phyloP scores from a whole-genome alignment of 2,113 vertebrate genomes.

The Bolborhynchus lineola region DNA sequence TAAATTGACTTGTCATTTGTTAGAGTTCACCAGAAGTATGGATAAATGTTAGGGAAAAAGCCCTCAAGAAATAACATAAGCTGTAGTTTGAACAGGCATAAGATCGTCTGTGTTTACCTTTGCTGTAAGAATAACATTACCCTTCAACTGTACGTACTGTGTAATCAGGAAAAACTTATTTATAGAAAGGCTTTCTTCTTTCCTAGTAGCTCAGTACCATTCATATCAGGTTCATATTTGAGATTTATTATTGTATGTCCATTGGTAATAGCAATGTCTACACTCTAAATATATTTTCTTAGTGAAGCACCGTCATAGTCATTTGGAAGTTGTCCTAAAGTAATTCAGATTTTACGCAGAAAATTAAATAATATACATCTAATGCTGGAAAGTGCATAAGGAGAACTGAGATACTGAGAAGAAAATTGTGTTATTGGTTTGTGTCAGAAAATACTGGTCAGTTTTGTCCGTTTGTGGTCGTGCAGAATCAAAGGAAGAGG shows the following conservation, averaged over 20 bases:
- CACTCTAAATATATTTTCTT: not conserved
- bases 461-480: not conserved
- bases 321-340: not conserved
- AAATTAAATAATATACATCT: not conserved
- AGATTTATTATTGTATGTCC: not conserved
- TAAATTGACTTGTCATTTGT: not conserved
- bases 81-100: not conserved
- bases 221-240: not conserved
- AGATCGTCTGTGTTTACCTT: not conserved
- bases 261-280: not conserved
- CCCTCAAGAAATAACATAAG: not conserved
- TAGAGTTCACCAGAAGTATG: not conserved
- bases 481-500: not conserved
- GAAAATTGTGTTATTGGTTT: not conserved
- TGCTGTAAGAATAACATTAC: not conserved
- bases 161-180: not conserved
- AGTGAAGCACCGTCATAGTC: not conserved
- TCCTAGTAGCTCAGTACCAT: not conserved
- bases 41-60: not conserved
- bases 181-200: not conserved
- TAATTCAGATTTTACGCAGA: not conserved
- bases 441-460: not conserved
- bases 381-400: not conserved
- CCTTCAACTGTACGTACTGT: not conserved
- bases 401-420: not conserved